Conservation (phyloP, 2,797 vertebrate genomes). For the Anolis apletophallus region DNA sequence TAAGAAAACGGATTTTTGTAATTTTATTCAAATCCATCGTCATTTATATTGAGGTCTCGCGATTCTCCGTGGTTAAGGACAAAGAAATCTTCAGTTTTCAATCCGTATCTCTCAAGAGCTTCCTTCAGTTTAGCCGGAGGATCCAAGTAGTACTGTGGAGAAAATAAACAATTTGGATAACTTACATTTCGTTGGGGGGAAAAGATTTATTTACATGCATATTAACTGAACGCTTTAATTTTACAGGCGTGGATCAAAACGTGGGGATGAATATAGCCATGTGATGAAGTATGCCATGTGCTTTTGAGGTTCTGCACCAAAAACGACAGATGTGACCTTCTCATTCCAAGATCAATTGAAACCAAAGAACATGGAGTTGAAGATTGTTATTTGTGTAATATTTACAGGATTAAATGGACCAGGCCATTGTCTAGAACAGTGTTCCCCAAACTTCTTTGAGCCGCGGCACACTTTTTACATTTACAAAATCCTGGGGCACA, state of each 20-base stretch:
- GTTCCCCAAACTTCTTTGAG: no score
- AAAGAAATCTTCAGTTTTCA: conserved; percentile 89
- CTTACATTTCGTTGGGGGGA: background rate
- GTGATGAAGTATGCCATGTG: background rate
- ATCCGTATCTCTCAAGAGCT: conserved; percentile 86
- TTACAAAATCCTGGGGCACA: no score
- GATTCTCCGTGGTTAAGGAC: conserved; percentile 92
- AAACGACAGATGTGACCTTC: background rate
- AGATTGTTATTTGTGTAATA: background rate
- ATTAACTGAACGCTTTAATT: background rate
- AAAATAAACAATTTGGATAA: conserved; percentile 12
- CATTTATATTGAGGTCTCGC: conserved; percentile 78
- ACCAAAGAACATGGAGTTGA: background rate
- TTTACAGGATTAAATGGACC: background rate
- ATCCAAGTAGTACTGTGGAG: conserved; percentile 89
- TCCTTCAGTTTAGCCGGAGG: conserved; percentile 87
- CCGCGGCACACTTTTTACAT: no score
- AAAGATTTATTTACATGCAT: background rate
- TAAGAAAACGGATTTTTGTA: conserved; percentile 22
- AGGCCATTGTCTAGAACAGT: no score
- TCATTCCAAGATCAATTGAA: background rate
- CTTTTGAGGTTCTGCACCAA: background rate
- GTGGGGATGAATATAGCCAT: no score
- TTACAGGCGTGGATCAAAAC: background rate
- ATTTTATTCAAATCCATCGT: conserved; percentile 78